phyloP scores from a whole-genome alignment of 1,140 invertebrate species.

The Condylostylus longicornis region DNA sequence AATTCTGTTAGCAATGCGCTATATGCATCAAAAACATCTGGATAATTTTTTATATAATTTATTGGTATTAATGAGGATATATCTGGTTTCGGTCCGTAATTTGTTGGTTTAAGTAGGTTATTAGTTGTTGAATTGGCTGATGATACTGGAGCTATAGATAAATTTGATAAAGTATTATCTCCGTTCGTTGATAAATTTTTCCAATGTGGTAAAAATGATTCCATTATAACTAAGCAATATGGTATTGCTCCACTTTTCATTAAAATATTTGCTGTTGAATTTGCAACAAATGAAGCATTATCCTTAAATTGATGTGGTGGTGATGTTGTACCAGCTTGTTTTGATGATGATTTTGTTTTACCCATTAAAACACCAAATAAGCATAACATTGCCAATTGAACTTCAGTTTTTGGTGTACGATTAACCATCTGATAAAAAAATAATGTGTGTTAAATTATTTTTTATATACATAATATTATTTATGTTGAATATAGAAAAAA shows the following conservation, averaged over 20 bases:
- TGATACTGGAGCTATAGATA: constrained; percentile 9
- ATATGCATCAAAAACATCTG: constrained; percentile 89
- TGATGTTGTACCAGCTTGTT: constrained; percentile 30
- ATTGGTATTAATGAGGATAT: constrained; percentile 92
- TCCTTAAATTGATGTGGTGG: constrained; percentile 40
- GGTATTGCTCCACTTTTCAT: constrained; percentile 63
- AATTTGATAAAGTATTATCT: constrained; percentile 20
- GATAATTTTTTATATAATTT: constrained; percentile 82
- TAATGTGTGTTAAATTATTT: too few species aligned
- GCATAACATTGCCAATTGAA: constrained; percentile 76
- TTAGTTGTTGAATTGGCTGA: constrained; percentile 22
- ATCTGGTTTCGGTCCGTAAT: constrained; percentile 66
- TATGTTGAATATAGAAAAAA: too few species aligned
- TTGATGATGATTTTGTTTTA: constrained; percentile 26
- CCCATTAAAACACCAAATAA: constrained; percentile 40
- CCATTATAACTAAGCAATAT: constrained; percentile 67
- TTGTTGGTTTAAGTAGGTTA: constrained; percentile 63
- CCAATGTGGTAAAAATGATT: constrained; percentile 72
- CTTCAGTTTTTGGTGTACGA: constrained; percentile 53
- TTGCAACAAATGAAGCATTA: constrained; percentile 51
- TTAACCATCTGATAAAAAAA: constrained; percentile 29
- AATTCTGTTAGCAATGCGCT: constrained; percentile 89
- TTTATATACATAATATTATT: too few species aligned
- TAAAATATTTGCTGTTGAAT: constrained; percentile 60
- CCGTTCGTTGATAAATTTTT: constrained; percentile 35